Base-by-base conservation (phyloP, 92 coral and sea anemone species). In the Palythoa grandis region DNA sequence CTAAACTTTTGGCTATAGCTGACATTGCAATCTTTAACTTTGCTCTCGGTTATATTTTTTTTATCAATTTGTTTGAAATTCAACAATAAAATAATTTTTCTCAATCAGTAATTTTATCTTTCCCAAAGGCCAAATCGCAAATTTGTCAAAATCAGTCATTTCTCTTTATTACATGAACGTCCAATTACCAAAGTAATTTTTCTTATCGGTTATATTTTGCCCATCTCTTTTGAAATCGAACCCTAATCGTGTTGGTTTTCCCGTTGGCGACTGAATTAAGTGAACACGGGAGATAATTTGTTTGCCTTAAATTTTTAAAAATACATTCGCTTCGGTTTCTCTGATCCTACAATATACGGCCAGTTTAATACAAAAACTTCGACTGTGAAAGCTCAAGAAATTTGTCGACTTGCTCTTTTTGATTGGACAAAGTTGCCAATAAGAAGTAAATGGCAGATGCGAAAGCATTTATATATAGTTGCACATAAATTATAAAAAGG, bases 211-310 rank as follows among this genome's bases (percentile, higher is more conserved):
- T 57, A 52, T 25, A 16, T 76, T 24, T 76, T 76, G 67, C 82
- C 82, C 50, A 52, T 68, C 82, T 76, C 82, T 76, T 76, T 54
- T 53, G 66, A 76, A 76, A 76, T 76, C 2, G 67, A 53, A 24
- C 63, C 79, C 23, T 75, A 48, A 75, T 52, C 79, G 38, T 50
- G 65, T 53, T 50, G 82, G 66, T 54, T 76, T 76, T 76, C 48
- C 48, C 82, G 53, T 76, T 76, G 82, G 53, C 11, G 22, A 24
- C 82, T 76, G 53, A 76, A 76, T 24, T 76, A 54, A 54, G 12
- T n/a, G 66, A 76, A 53, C 82, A 76, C 53, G 63, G 82, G 67
- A 54, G 82, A 65, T 54, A 15, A 35, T 13, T 48, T 47, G 50
- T 10, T 23, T 8, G 6, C 7, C 50, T 43, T 43, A 43, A 43